A percentile compares a stretch with the other conserved stretches of the same genome.
Conservation (phyloP, 1,140 invertebrate species). For the Drosophila biarmipes region DNA sequence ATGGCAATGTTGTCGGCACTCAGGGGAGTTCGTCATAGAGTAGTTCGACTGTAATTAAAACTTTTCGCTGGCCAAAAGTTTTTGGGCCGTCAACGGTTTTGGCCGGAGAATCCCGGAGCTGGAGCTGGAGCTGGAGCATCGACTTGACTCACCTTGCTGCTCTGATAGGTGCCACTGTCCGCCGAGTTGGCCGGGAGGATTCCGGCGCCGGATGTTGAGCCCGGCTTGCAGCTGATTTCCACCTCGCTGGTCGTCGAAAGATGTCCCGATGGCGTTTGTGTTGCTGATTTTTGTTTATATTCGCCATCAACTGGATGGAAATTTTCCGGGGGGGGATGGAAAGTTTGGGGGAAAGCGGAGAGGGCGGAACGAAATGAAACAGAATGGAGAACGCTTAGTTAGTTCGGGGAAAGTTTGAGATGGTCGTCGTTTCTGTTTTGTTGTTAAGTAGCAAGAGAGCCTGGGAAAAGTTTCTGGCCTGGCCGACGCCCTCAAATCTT, state of each 20-base stretch:
- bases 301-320: conserved; percentile 80
- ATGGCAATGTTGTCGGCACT: conserved; percentile 31
- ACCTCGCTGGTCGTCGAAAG: conserved; percentile 84
- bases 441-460: conserved; percentile 56
- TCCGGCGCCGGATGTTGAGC: conserved; percentile 60
- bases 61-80: conserved; percentile 51
- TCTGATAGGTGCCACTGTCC: conserved; percentile 78
- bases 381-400: conserved; percentile 58
- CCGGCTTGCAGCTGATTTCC: conserved; percentile 84
- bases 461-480: conserved; percentile 60
- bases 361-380: conserved; percentile 10
- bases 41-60: conserved; percentile 58
- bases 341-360: neutral
- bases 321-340: neutral
- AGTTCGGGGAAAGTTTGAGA: conserved; percentile 57
- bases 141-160: conserved; percentile 78
- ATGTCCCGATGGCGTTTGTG: conserved; percentile 84
- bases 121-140: too few species aligned
- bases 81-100: neutral
- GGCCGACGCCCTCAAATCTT: conserved; percentile 56
- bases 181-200: conserved; percentile 49
- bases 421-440: conserved; percentile 36
- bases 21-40: conserved; percentile 48
- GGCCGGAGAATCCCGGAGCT: too few species aligned
- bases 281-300: conserved; percentile 85